Conservation (phyloP, 2,113 vertebrate species). For the Lynx canadensis region DNA sequence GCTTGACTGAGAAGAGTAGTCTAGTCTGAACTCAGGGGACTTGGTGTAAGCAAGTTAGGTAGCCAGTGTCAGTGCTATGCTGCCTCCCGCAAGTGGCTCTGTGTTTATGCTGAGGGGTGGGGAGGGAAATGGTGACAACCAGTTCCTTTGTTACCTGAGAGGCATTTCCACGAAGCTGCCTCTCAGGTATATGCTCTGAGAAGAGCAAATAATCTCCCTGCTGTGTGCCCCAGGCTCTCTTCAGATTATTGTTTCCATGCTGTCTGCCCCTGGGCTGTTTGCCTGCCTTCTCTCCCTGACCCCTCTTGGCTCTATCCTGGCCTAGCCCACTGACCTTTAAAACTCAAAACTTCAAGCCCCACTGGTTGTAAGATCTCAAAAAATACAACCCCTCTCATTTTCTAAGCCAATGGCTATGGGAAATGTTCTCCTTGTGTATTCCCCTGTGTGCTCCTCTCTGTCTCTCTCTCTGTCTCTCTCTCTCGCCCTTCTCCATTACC, state of each 20-base stretch:
- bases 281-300: background rate
- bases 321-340: background rate
- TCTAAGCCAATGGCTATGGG: background rate
- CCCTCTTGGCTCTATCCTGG: background rate
- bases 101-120: background rate
- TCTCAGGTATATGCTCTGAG: background rate
- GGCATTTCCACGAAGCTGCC: background rate
- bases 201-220: background rate
- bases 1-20: background rate
- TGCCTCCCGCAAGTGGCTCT: background rate
- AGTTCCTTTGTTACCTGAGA: background rate
- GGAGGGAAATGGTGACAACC: background rate
- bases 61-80: background rate
- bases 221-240: background rate
- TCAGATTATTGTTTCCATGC: background rate
- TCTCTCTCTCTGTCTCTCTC: background rate
- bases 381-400: background rate
- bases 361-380: background rate
- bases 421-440: background rate
- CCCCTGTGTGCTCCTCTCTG: background rate
- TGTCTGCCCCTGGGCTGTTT: background rate
- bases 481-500: background rate
- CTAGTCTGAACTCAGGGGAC: background rate
- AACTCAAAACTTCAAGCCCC: background rate
- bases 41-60: background rate